phyloP scores from a whole-genome alignment of 1,140 invertebrate genomes.

The Drosophila subobscura region DNA sequence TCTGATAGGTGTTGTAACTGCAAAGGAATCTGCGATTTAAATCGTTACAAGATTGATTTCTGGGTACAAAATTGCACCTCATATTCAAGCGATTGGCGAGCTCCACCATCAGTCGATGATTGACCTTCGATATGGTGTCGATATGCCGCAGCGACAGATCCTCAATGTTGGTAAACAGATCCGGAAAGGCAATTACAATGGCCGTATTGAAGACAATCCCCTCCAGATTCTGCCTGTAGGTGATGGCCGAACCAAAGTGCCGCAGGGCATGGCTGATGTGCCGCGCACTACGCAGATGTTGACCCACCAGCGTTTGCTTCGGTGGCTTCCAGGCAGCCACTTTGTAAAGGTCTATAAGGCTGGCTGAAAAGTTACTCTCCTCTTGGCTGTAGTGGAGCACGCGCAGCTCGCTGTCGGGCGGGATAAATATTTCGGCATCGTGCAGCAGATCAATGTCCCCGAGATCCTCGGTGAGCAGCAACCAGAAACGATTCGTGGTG shows the following conservation, averaged over 20 bases:
- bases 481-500: constrained; percentile 77
- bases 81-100: constrained; percentile 84
- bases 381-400: constrained; percentile 32
- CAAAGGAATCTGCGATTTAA: background rate
- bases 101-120: constrained; percentile 84
- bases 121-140: constrained; percentile 85
- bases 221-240: constrained; percentile 73
- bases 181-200: constrained; percentile 81
- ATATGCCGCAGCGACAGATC: constrained; percentile 84
- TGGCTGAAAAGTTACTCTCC: constrained; percentile 26
- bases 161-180: constrained; percentile 75
- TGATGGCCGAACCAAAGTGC: constrained; percentile 69
- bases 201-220: constrained; percentile 71
- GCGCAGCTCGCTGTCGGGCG: constrained; percentile 70
- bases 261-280: constrained; percentile 55
- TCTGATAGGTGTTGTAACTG: constrained; percentile 84
- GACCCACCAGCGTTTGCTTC: constrained; percentile 37
- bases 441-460: constrained; percentile 53
- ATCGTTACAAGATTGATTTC: background rate
- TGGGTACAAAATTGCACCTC: constrained; percentile 63
- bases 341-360: constrained; percentile 70
- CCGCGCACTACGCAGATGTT: constrained; percentile 25
- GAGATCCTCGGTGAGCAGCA: constrained; percentile 51
- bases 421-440: constrained; percentile 70
- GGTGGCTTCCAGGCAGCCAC: constrained; percentile 60